Percentiles rank a stretch among this genome's conserved stretches.
These are phyloP conservation scores for Dendropsophus ebraccatus DNA, from an alignment of 2,113 vertebrate species.

Conservation along the genomic window DNA sequence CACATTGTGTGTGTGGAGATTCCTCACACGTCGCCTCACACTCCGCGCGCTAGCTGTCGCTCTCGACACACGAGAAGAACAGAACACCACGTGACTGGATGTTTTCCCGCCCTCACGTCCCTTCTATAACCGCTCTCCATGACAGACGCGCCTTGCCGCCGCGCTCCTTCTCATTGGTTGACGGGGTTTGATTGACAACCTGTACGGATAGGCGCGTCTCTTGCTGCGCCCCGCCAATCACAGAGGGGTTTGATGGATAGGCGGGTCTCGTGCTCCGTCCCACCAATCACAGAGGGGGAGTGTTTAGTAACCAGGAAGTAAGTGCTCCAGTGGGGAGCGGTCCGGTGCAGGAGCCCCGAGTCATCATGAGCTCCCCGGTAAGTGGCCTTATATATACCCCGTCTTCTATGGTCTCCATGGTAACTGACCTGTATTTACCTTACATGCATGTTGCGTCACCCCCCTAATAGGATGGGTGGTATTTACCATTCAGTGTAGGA, in stretches of 20 bases:
- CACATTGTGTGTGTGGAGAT: too few species aligned
- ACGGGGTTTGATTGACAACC: neutral
- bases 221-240: too few species aligned
- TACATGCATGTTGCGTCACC: too few species aligned
- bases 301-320: slow-evolving; percentile 59
- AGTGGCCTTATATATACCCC: neutral
- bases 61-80: neutral
- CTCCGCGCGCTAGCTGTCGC: neutral
- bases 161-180: neutral
- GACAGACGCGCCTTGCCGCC: neutral
- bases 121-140: too few species aligned
- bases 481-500: too few species aligned
- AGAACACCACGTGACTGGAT: neutral
- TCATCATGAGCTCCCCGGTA: slow-evolving; percentile 51
- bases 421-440: too few species aligned
- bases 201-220: neutral
- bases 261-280: neutral
- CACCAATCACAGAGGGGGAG: neutral
- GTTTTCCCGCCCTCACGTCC: neutral
- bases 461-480: too few species aligned
- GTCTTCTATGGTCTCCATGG: too few species aligned
- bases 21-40: too few species aligned
- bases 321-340: slow-evolving; percentile 29
- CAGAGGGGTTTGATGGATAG: neutral
- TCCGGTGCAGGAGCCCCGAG: neutral